phyloP scores from a whole-genome alignment of 2,888 invertebrate species.

The Lithodes maja region DNA sequence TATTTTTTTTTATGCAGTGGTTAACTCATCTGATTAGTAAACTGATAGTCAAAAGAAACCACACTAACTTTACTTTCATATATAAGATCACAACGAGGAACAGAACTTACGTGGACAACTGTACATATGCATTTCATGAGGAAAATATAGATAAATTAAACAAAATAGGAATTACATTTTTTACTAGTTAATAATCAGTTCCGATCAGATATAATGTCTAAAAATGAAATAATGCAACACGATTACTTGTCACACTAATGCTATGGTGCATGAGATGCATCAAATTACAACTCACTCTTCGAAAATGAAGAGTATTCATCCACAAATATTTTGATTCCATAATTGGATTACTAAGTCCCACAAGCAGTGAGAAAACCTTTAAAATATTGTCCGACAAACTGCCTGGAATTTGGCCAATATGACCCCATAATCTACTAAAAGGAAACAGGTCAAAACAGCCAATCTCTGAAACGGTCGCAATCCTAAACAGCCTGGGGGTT shows the following conservation, averaged over 20 bases:
- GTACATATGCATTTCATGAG: too few relatives aligned
- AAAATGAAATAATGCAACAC: neutral
- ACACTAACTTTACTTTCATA: too few relatives aligned
- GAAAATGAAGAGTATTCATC: slow-evolving; percentile 11
- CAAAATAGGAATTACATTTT: neutral
- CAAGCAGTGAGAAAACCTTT: neutral
- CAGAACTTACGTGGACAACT: too few relatives aligned
- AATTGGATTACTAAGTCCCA: slow-evolving; percentile 38
- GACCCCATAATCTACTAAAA: slow-evolving; percentile 1
- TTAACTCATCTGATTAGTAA: too few relatives aligned
- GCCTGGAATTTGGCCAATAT: slow-evolving; percentile 1
- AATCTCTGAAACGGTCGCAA: neutral
- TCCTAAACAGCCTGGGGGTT: too few relatives aligned
- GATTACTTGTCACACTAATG: neutral
- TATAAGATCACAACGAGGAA: too few relatives aligned
- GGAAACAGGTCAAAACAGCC: neutral
- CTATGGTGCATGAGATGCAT: neutral
- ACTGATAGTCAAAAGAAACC: too few relatives aligned
- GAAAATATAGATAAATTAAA: too few relatives aligned
- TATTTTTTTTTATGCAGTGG: too few relatives aligned
- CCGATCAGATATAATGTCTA: neutral
- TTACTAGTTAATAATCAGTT: neutral
- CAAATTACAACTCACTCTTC: slow-evolving; percentile 1
- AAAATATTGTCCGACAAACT: neutral
- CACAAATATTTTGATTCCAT: slow-evolving; percentile 31